Percentiles rank a stretch among this genome's conserved stretches.
phyloP scores from a whole-genome alignment of 2,113 vertebrate genomes.

The Eretmochelys imbricata region DNA sequence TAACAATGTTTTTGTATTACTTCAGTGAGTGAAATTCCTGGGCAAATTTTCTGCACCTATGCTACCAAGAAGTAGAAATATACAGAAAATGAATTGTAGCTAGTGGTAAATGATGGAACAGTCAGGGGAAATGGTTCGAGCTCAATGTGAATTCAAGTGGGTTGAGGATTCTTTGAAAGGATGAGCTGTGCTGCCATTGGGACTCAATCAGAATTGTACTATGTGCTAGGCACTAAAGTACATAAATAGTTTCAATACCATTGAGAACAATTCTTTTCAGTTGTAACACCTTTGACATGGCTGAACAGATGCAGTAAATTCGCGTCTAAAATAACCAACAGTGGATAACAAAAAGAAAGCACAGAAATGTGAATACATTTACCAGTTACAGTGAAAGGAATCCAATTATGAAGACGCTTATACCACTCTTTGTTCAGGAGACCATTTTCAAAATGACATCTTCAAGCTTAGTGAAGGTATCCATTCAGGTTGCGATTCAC shows the following conservation, averaged over 20 bases:
- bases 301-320: not conserved
- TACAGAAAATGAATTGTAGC: not conserved
- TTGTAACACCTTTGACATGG: not conserved
- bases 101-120: not conserved
- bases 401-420: not conserved
- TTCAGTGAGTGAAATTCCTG: fast-evolving
- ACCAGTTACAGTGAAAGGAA: not conserved
- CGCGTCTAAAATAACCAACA: not conserved
- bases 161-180: not conserved
- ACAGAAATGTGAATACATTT: not conserved
- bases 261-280: not conserved
- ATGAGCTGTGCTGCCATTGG: not conserved
- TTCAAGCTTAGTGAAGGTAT: not conserved
- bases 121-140: not conserved
- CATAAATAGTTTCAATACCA: not conserved
- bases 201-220: not conserved
- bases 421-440: not conserved
- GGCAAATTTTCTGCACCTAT: not conserved
- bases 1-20: not conserved
- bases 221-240: not conserved
- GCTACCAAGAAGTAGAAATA: not conserved
- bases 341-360: not conserved
- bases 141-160: not conserved
- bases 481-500: not conserved
- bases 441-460: not conserved